phyloP scores from a whole-genome alignment of 1,140 invertebrate genomes.

The Drosophila truncata region DNA sequence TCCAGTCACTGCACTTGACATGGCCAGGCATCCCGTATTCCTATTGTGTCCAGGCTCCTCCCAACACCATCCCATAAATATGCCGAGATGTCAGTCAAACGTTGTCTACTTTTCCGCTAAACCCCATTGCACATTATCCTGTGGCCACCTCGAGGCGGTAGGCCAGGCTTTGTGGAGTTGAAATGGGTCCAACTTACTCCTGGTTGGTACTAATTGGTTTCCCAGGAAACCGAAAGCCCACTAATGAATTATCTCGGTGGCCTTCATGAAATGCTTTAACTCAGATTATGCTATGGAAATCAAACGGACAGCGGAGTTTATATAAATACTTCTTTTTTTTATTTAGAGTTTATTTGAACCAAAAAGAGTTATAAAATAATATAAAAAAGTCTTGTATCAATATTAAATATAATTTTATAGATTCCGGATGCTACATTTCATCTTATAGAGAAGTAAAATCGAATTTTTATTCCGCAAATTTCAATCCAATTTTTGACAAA shows the following conservation, averaged over 20 bases:
- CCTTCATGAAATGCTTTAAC: background rate
- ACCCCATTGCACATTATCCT: conserved; percentile 20
- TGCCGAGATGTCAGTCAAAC: conserved; percentile 33
- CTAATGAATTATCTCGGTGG: conserved; percentile 23
- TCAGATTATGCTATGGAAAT: background rate
- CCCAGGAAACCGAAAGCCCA: background rate
- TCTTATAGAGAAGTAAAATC: background rate
- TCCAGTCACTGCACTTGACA: conserved; percentile 41
- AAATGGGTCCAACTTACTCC: conserved; percentile 7
- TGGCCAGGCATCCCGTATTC: conserved; percentile 3
- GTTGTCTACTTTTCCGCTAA: conserved; percentile 20
- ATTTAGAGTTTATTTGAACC: too few relatives aligned
- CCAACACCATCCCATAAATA: conserved; percentile 23
- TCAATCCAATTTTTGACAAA: conserved; percentile 4
- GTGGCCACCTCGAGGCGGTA: conserved; percentile 4
- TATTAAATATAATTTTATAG: too few relatives aligned
- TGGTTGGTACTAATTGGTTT: conserved; percentile 30
- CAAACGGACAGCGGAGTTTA: background rate
- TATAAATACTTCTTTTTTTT: background rate
- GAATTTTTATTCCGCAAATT: conserved; percentile 10
- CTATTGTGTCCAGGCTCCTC: background rate
- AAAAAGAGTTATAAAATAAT: too few relatives aligned
- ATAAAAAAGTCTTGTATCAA: too few relatives aligned
- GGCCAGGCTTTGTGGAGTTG: conserved; percentile 6
- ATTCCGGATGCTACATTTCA: background rate